Percentiles rank a stretch among this genome's conserved stretches.
Evolutionary conservation across 2,888 invertebrate genomes (phyloP).

Genomic region (Agriopis marginaria): DNA sequence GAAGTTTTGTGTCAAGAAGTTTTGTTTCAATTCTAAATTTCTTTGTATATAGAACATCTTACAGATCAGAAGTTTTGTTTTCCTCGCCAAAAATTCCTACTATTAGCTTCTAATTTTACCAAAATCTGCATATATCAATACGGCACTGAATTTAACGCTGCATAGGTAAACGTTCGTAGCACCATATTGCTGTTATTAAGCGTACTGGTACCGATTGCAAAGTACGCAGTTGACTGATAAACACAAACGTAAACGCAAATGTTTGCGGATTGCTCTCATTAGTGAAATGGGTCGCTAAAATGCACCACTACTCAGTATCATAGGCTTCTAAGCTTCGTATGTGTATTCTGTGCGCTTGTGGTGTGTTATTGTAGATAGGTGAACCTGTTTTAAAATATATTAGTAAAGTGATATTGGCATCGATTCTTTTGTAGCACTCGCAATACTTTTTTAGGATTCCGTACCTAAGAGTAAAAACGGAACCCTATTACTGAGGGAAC

Average conservation of each 20-base stretch:
- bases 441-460: too few species aligned
- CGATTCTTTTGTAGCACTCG: too few species aligned
- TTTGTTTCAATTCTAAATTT: too few species aligned
- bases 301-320: constrained; percentile 54
- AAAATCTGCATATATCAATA: constrained; percentile 19
- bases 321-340: neutral
- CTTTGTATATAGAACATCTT: too few species aligned
- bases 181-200: constrained; percentile 43
- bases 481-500: too few species aligned
- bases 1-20: too few species aligned
- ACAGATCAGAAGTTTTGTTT: too few species aligned
- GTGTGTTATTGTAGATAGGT: neutral
- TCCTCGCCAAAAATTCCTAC: neutral
- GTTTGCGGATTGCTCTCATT: constrained; percentile 80
- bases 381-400: neutral
- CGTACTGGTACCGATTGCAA: constrained; percentile 64
- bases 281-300: constrained; percentile 75
- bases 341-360: neutral
- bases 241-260: constrained; percentile 67
- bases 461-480: too few species aligned
- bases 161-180: constrained; percentile 9
- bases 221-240: constrained; percentile 73
- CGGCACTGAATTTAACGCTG: constrained; percentile 6
- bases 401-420: too few species aligned
- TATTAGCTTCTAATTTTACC: constrained; percentile 1